Evolutionary conservation across 2,113 vertebrate species (phyloP).

Genomic region (Brevimyrus niger): DNA sequence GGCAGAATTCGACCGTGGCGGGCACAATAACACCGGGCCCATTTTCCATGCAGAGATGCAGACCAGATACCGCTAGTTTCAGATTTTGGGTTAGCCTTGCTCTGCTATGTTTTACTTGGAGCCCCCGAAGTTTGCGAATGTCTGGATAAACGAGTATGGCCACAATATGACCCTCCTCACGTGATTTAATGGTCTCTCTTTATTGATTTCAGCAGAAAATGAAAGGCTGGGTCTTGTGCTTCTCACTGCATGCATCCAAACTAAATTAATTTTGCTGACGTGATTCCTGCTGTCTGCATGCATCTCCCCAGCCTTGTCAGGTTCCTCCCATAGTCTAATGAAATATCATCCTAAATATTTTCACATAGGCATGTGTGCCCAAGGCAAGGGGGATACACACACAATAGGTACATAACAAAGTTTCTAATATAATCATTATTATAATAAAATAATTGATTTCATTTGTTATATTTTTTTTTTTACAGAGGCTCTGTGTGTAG

Average conservation of each 20-base stretch:
- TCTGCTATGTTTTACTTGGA: background rate
- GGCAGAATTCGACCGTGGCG: background rate
- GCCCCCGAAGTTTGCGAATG: background rate
- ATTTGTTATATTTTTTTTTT: fast-evolving
- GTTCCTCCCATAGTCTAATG: background rate
- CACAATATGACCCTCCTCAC: background rate
- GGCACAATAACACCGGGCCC: background rate
- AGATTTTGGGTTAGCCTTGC: background rate
- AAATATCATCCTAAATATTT: background rate
- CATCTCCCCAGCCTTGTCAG: background rate
- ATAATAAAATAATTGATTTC: background rate
- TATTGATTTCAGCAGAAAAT: background rate
- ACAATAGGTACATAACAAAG: background rate
- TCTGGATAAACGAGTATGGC: background rate
- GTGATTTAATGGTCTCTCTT: background rate
- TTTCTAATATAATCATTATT: background rate
- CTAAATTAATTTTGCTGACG: background rate
- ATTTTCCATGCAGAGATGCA: background rate
- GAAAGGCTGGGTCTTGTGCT: background rate
- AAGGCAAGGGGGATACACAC: background rate
- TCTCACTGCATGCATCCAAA: background rate
- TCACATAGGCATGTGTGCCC: background rate
- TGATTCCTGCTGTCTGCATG: background rate
- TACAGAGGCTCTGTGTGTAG: background rate
- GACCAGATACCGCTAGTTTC: background rate